Base-by-base conservation (phyloP, 2,797 vertebrate species). In the Oophaga sylvatica region DNA sequence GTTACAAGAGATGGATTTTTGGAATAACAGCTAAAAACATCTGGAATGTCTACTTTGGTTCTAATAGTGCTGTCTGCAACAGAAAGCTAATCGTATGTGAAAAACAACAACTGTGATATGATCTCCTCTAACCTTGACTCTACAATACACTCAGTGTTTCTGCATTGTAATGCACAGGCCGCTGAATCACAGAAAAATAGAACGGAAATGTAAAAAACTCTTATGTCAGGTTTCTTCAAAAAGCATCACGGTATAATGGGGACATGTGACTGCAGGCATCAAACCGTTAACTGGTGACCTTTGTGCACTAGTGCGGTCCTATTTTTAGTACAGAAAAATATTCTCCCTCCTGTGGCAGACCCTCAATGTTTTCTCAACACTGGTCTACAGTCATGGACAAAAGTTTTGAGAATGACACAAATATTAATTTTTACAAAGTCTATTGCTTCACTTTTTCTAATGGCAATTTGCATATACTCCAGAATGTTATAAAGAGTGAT, bases 221-320 rank as follows among this genome's bases (percentile, higher is more conserved):
- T 41, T 41, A 59, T 35, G 16, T 11, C 31, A 41, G 22, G 68
- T 41, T 35, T 35, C 17, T 9, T 41, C 65, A 67, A 67, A 3
- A 8, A 67, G 10, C 65, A 59, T 13, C n/a, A 22, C 10, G 22
- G 15, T 29, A 26, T 13, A 9, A 26, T 26, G 11, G n/a, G 41
- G 41, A 53, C 20, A 75, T 13, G 3, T 35, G 57, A 60, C 78
- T 22, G 29, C 9, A 62, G 78, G 17, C 31, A 80, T 60, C 10
- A 62, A 29, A 62, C 9, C 13, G 57, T 62, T 80, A 62, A 80
- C n/a, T 41, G 41, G 31, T 60, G 57, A 80, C 78, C 78, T 80
- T 80, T 31, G 62, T 80, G 29, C 20, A 41, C 57, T 19, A 41
- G 78, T 60, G 20, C 41, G 1, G 41, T 75, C 19, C 78, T 80